Evolutionary conservation across 2,113 vertebrate species (phyloP), one percentile per base, ranked within the genome.

Genomic region (Mesitornis unicolor): DNA sequence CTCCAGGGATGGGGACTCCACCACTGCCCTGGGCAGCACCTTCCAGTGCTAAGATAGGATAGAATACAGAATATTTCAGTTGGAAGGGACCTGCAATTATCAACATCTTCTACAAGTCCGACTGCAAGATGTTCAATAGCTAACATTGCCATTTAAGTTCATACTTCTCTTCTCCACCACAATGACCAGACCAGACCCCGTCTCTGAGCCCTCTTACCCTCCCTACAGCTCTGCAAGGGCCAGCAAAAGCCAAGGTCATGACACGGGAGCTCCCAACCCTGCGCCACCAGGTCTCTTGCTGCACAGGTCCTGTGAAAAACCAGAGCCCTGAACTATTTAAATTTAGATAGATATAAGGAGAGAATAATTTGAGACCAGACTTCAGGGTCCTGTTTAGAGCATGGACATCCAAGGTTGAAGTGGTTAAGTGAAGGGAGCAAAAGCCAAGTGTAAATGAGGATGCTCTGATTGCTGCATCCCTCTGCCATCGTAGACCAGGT

Each of bases 151-250:
- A 4, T 8, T 51, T 10, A 19, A 56, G 60, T 25, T 50, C 22
- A 1, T 4, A 28, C 40, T 13, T 47, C 31, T n/a, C 22, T 38
- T n/a, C 54, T 4, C 29, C 31, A 6, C 4, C 5, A 19, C 7
- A 18, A 0, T 6, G 8, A 7, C 5, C 6, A 10, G 24, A 13
- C 1, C 3, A 3, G 25, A 13, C 4, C 19, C 1, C 8, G 7
- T 1, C 33, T 6, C 48, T 4, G 9, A 57, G 84, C 36, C 15
- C 13, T 31, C 45, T 11, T 5, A 0, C 9, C 11, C 19, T 28
- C 51, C 31, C 42, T 3, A 21, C 42, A 31, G n/a, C 8, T 29
- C 56, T 28, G 31, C 36, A 14, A 36, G 9, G 43, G 31, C 26
- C 36, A 21, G 35, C 16, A 6, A 42, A 16, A 73, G 29, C 17